Base-by-base conservation (phyloP, 2,113 vertebrate species). In the Hoplias malabaricus region DNA sequence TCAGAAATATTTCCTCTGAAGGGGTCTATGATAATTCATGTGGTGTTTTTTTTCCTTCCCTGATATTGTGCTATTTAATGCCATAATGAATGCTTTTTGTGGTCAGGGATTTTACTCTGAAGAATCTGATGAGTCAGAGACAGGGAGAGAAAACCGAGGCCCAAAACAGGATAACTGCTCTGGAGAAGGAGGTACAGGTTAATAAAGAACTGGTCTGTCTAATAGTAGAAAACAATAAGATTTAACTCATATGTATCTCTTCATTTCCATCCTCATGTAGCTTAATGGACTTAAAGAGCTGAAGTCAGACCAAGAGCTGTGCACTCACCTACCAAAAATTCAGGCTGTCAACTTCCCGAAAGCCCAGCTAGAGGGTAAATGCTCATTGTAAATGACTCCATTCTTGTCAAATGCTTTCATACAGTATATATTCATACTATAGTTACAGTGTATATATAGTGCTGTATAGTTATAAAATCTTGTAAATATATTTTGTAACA, bases 141-240 rank as follows among this genome's bases (percentile, higher is more conserved):
- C 82, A 89, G 33, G 71, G 19, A 10, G 88, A 86, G 21, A 87
- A 68, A 54, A 85, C 80, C 0, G 82, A 85, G 34, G 66, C 78
- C 69, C 82, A 88, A 74, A 85, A 68, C 16, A 87, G 78, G 57
- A 84, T 78, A 68, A 87, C 82, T 36, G 82, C 76, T 8, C 67
- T 90, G 33, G 42, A 89, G 66, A 42, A 79, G 1, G 86, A 90
- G 89, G 89, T 90, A 85, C 27, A 14, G 13, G 13, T 27, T 31
- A 36, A 34, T 10, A 10, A 42, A 14, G 9, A 23, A 56, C 33
- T 57, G 13, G 57, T 13, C 67, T 34, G 25, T 40, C 46, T 11
- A 62, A 29, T 21, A 40, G 2, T 8, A 61, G 23, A 12, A 23
- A 38, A 27, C 16, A 8, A 62, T 8, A 31, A 2, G n/a, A 33